Evolutionary conservation across 2,113 vertebrate genomes (phyloP).

Genomic region (Menidia beryllina): DNA sequence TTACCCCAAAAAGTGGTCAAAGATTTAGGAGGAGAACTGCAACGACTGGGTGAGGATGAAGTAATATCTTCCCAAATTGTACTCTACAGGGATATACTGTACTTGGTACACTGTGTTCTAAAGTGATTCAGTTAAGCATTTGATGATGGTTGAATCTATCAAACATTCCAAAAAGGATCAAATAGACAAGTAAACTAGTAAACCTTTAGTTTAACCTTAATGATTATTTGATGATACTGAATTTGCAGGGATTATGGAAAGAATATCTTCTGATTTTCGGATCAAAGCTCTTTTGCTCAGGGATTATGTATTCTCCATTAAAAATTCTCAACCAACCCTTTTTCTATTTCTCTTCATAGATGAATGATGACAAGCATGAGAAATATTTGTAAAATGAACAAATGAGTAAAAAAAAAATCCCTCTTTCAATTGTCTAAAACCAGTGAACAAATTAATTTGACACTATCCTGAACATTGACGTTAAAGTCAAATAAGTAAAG

Average conservation of each 20-base stretch:
- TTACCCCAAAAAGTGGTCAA: neutral
- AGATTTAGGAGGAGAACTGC: neutral
- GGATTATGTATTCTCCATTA: neutral
- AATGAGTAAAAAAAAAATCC: neutral
- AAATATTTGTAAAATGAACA: neutral
- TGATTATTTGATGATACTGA: too few relatives aligned
- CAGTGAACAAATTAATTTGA: neutral
- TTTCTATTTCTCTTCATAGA: neutral
- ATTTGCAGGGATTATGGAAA: too few relatives aligned
- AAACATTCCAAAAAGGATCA: neutral
- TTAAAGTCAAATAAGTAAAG: too few relatives aligned
- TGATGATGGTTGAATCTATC: neutral
- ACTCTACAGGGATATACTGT: neutral
- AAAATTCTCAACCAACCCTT: neutral
- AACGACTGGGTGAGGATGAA: neutral
- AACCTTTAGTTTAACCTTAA: too few relatives aligned
- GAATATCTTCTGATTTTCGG: too few relatives aligned
- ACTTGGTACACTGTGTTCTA: neutral
- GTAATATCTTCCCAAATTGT: neutral
- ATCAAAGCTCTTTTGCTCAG: neutral
- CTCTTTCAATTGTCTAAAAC: too few relatives aligned
- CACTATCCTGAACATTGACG: slow-evolving; percentile 38
- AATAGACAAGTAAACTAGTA: too few relatives aligned
- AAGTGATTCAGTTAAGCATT: neutral
- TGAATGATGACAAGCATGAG: too few relatives aligned